phyloP scores from a whole-genome alignment of 37 sponge, comb jelly and placozoan species.

The Chondrilla cf. caribensis region DNA sequence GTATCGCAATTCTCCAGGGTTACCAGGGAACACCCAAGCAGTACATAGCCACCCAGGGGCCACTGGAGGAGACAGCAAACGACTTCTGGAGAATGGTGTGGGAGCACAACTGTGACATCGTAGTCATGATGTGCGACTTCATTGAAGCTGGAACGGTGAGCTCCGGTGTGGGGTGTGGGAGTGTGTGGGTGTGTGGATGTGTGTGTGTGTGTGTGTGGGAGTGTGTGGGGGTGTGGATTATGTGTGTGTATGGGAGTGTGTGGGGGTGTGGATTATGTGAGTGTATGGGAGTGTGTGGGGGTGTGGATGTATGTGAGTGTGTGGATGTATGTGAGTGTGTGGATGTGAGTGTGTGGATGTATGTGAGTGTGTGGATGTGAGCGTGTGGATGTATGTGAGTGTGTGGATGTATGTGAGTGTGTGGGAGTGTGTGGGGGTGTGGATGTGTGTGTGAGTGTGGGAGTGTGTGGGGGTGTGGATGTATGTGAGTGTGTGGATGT shows the following conservation, averaged over 20 bases:
- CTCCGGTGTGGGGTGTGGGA: too few relatives aligned
- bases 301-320: too few relatives aligned
- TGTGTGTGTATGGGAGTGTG: not conserved
- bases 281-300: too few relatives aligned
- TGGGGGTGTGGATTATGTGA: too few relatives aligned
- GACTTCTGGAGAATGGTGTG: constrained; percentile 71
- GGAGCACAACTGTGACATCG: constrained; percentile 46
- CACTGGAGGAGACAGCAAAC: constrained; percentile 41
- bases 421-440: not conserved
- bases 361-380: too few relatives aligned
- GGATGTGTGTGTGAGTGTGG: not conserved
- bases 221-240: constrained; percentile 12
- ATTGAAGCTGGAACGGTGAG: constrained; percentile 31
- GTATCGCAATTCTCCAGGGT: constrained; percentile 27
- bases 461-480: too few relatives aligned
- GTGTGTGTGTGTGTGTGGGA: constrained; percentile 22
- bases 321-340: too few relatives aligned
- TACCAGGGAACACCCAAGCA: constrained; percentile 35
- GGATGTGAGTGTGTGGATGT: too few relatives aligned
- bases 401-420: not conserved
- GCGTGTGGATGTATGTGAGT: not conserved
- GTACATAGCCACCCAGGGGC: constrained; percentile 66
- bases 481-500: too few relatives aligned
- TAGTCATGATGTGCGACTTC: constrained; percentile 56
- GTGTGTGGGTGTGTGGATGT: not conserved